Conservation (phyloP, 2,113 vertebrate genomes). For the Platichthys flesus region DNA sequence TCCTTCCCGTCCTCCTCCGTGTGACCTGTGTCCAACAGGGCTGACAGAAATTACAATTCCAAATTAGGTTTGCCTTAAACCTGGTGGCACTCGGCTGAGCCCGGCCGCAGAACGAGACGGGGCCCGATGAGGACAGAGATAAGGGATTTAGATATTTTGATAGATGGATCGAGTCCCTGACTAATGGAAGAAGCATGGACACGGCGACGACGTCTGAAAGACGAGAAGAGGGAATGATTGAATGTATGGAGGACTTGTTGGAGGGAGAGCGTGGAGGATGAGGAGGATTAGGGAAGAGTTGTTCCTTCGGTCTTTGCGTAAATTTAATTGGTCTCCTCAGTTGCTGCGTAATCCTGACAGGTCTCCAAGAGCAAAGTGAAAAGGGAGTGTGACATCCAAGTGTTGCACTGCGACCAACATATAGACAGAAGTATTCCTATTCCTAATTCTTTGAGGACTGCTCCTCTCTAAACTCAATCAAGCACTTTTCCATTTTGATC, state of each 20-base stretch:
- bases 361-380: constrained; percentile 60
- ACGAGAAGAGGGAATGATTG: constrained; percentile 25
- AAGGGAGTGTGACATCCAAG: constrained; percentile 46
- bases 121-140: constrained; percentile 36
- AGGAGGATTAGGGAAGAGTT: constrained; percentile 11
- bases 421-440: constrained; percentile 54
- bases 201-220: constrained; percentile 46
- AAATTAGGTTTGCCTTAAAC: constrained; percentile 55
- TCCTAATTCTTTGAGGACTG: constrained; percentile 53
- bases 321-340: constrained; percentile 48
- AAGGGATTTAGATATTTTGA: constrained; percentile 39
- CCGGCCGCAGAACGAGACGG: constrained; percentile 17
- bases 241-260: neutral
- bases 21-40: constrained; percentile 37
- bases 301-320: constrained; percentile 1
- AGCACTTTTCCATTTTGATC: constrained; percentile 74
- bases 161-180: constrained; percentile 33
- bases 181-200: constrained; percentile 54
- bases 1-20: neutral
- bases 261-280: constrained; percentile 1
- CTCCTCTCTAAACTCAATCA: constrained; percentile 74
- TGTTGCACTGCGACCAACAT: constrained; percentile 33
- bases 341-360: constrained; percentile 35
- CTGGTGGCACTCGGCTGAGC: constrained; percentile 33
- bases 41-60: constrained; percentile 47